These are phyloP conservation scores for Globodera ellingtonae DNA, from an alignment of 1,140 invertebrate genomes.

Conservation along the genomic window DNA sequence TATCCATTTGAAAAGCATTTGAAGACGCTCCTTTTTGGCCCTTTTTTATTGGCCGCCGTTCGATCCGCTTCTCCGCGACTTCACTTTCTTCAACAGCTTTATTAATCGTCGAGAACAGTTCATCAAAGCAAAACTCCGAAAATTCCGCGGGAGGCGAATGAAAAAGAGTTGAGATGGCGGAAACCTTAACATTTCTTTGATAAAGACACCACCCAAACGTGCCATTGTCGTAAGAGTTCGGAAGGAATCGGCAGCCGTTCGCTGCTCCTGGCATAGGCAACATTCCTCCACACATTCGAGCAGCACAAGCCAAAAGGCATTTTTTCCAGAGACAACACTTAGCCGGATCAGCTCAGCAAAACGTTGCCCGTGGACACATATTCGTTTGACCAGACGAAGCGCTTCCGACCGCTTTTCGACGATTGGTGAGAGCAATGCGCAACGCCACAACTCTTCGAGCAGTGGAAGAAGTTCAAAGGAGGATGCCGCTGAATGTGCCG, in stretches of 20 bases:
- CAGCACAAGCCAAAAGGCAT: constrained; percentile 17
- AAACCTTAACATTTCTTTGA: not conserved
- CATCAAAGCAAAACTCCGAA: not conserved
- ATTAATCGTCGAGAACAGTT: not conserved
- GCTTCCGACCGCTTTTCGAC: constrained; percentile 6
- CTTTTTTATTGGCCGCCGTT: not conserved
- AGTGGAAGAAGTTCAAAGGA: constrained; percentile 10
- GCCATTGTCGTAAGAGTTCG: constrained; percentile 8
- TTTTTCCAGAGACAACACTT: constrained; percentile 9
- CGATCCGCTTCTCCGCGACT: not conserved
- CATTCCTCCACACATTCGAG: constrained; percentile 29
- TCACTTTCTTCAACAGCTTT: not conserved
- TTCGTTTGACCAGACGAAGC: constrained; percentile 15
- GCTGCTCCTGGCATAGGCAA: not conserved
- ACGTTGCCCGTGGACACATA: not conserved
- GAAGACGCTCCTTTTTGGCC: not conserved
- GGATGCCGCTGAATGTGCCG: not conserved
- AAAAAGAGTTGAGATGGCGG: not conserved
- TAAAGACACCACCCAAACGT: not conserved
- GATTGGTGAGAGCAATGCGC: not conserved
- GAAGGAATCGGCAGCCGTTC: not conserved
- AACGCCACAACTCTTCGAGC: constrained; percentile 29
- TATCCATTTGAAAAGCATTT: not conserved
- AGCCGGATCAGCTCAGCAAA: constrained; percentile 19
- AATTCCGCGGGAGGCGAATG: not conserved